phyloP scores from a whole-genome alignment of 1,140 invertebrate genomes.

The Papilio xuthus region DNA sequence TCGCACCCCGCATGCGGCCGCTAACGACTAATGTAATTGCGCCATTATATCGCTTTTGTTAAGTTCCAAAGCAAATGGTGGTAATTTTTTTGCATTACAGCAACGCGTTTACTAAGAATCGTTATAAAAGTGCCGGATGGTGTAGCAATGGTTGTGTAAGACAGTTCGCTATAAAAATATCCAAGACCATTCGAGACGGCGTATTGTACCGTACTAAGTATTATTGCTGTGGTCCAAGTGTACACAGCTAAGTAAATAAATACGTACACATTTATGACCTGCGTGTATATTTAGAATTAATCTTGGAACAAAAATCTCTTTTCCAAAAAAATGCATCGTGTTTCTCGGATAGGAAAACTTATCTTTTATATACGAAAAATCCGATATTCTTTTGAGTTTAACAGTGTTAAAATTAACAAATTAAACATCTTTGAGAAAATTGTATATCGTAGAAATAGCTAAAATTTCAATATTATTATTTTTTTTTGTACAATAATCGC shows the following conservation, averaged over 20 bases:
- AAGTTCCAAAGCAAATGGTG: background rate
- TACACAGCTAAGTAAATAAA: background rate
- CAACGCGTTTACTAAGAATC: background rate
- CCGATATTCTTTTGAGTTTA: no score
- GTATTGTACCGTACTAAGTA: constrained; percentile 29
- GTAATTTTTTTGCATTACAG: constrained; percentile 2
- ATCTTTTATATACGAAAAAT: no score
- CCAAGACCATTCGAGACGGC: constrained; percentile 12
- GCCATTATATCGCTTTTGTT: background rate
- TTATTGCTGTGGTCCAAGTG: constrained; percentile 18
- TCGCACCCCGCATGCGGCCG: no score
- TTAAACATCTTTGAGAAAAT: no score
- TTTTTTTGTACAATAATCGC: background rate
- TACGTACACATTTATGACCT: background rate
- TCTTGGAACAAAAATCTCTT: no score
- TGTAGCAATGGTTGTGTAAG: constrained; percentile 26
- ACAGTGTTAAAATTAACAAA: no score
- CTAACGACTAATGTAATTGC: no score
- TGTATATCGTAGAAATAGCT: no score
- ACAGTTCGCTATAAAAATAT: constrained; percentile 32
- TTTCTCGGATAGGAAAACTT: no score
- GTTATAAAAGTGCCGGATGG: constrained; percentile 14
- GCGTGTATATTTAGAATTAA: background rate
- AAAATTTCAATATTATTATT: no score
- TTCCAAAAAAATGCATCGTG: no score